Base-by-base conservation (phyloP, 2,888 invertebrate genomes). In the Euplexia lucipara region DNA sequence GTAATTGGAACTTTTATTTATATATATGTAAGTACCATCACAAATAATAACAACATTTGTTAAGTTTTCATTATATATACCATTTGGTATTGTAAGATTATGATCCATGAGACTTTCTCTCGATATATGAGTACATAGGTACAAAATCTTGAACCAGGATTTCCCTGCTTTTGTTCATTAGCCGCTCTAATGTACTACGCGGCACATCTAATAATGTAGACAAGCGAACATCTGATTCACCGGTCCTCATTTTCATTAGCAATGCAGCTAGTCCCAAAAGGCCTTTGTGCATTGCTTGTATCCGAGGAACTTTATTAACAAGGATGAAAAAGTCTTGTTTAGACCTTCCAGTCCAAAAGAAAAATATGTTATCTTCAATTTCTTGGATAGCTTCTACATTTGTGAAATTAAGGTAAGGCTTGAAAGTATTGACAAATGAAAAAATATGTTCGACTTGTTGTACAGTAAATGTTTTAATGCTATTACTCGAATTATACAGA, bases 111-210 rank as follows among this genome's bases (percentile, higher is more conserved):
- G 59, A 47, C 45, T 8, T 49, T 70, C 70, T 57, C 70, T 62
- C 0, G 53, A 20, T 37, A 63, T 42, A 34, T 66, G 62, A 34
- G 35, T 73, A 34, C 51, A 47, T 54, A 30, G 70, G 70, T 42
- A 73, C 70, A 70, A 70, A 61, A 70, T 70, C 57, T 60, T 66
- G 54, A 20, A 70, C 18, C 34, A 73, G 51, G 47, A 72, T 60
- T 60, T 73, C 66, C 56, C 66, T 59, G 35, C 60, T 1, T 49
- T 63, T 59, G 18, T 49, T 60, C 59, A 59, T 60, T 59, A 48
- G 30, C 2, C 63, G 0, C 14, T 61, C 42, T 51, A 34, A 60
- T 60, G 61, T 61, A 3, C 37, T 49, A 30, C 49, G 61, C 2
- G 42, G 49, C 30, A 61, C 16, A 51, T 51, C 51, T 0, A 59